Evolutionary conservation across 2,888 invertebrate genomes (phyloP), one percentile per base, ranked within the genome.

Genomic region (Hemithea aestivaria): DNA sequence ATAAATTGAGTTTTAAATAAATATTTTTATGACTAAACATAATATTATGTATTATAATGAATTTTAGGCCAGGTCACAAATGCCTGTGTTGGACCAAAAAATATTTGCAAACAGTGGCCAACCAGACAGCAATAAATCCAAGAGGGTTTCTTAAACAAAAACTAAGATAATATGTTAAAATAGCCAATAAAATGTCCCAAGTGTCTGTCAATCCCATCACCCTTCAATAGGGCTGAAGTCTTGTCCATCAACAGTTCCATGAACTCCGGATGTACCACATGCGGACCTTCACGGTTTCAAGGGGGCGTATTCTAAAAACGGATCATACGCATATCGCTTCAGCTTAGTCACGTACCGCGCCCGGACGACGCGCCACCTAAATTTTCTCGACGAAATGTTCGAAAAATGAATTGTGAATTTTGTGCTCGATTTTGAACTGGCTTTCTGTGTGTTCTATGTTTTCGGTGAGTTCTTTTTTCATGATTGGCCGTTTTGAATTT

Each of bases 281-380:
- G 69, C 57, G 58, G 44, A 54, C 46, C 46, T 34, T 43, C 35
- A 62, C 62, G 62, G 65, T 60, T 63, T 64, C 52, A 60, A 80
- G 83, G 83, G 85, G 85, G 85, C 85, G 85, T 80, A 67, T 70
- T 82, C 84, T 84, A 85, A 82, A 84, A 80, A 85, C 59, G 58
- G 62, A 59, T 50, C 48, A 65, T 65, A 67, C 68, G 70, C 64
- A 63, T 62, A 58, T 59, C 60, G 54, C 48, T 42, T 32, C 53
- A 56, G 60, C 57, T 76, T 78, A 78, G 75, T 76, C 73, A 72
- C 73, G 72, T 68, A 66, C 63, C 64, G 66, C 65, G 60, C 62
- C 62, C 56, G 48, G 49, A 40, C 49, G 53, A 48, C 59, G 56
- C 60, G 59, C 57, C 57, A 50, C 53, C 48, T 54, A 58, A 62